Evolutionary conservation across 1,140 invertebrate species (phyloP), one percentile per base, ranked within the genome.

Genomic region (Anastrepha ludens): DNA sequence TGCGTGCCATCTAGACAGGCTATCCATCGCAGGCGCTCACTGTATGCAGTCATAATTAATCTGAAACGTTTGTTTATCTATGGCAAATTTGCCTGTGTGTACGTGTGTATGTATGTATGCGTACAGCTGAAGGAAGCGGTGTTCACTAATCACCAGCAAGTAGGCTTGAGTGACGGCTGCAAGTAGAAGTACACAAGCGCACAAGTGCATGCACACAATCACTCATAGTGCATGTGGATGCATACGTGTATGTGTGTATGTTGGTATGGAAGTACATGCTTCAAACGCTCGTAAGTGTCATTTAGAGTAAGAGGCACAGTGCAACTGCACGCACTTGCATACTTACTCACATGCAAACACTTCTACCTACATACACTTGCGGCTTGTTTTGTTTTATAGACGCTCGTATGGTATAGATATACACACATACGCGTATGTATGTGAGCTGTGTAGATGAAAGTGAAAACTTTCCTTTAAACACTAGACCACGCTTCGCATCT

Each of bases 391-490:
- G 15, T n/a, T 62, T 17, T 4, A 62, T 17, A 15, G 60, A 62
- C 15, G 60, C 50, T 8, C 11, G 50, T 17, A 62, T 62, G 29
- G 29, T 29, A 29, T 29, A 0, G 29, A 17, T 62, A 13, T 62
- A 62, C 60, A n/a, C 15, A 62, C 15, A 17, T 62, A 62, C n/a
- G 1, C 15, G 15, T 62, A 15, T 1, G 15, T 62, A 55, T 55
- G 11, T 55, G 50, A 55, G 50, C 50, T 55, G 29, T 29, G 29
- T 29, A 55, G 50, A 55, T 55, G 50, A 55, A 55, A 81, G 74
- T 81, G 47, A 81, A 81, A 81, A 81, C 47, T 81, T 81, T 81
- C 47, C 74, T 81, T 81, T 81, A 81, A 81, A 81, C 74, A 15
- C 44, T n/a, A 17, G 47, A 81, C 74, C 41, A 29, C 74, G 7